Conservation (phyloP, 1,140 invertebrate genomes). For the Eurytemora carolleeae region DNA sequence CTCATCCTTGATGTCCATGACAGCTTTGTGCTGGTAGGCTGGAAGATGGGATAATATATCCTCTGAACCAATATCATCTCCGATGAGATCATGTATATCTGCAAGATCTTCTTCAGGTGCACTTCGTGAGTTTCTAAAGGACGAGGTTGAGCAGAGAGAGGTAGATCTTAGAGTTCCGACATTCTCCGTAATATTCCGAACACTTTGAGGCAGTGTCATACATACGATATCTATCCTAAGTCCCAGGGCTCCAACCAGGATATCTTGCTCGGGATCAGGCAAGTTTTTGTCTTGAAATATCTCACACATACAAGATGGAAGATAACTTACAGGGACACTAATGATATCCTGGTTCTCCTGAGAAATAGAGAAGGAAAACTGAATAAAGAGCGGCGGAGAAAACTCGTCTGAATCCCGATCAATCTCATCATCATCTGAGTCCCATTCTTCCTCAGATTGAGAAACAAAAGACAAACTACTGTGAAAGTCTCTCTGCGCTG, state of each 20-base stretch:
- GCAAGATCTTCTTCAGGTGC: neutral
- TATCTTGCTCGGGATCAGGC: neutral
- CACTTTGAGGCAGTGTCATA: neutral
- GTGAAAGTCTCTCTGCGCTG: neutral
- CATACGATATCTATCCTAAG: neutral
- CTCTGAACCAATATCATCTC: neutral
- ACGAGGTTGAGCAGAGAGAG: neutral
- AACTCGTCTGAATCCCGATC: neutral
- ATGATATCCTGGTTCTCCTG: neutral
- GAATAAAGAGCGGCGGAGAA: slow-evolving; percentile 6
- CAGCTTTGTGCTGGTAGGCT: slow-evolving; percentile 1
- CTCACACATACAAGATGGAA: slow-evolving; percentile 3
- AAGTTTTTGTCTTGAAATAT: neutral
- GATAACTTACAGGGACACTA: neutral
- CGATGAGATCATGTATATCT: neutral
- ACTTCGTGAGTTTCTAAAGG: neutral
- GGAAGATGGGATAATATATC: neutral
- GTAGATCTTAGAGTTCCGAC: neutral
- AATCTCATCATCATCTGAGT: neutral
- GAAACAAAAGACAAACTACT: neutral
- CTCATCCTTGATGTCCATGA: slow-evolving; percentile 7
- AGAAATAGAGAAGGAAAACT: neutral
- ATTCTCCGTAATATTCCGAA: neutral
- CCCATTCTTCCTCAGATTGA: neutral
- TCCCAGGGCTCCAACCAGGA: neutral